Conservation (phyloP, 2,113 vertebrate species). For the Anser cygnoides region DNA sequence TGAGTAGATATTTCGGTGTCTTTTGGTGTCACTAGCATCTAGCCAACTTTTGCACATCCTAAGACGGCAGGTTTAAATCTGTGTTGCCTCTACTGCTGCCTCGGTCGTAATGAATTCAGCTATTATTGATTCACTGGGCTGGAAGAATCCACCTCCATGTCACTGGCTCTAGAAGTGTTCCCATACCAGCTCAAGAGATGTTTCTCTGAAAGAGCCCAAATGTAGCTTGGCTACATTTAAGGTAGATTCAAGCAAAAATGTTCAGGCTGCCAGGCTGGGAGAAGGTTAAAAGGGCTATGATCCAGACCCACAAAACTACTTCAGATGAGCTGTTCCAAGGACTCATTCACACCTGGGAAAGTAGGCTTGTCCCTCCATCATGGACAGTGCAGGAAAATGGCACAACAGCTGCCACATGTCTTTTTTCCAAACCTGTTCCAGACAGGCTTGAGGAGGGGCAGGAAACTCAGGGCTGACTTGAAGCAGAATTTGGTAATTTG, state of each 20-base stretch:
- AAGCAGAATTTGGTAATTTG: slow-evolving; percentile 11
- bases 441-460: background rate
- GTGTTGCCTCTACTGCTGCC: background rate
- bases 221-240: background rate
- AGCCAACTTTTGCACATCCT: too few species aligned
- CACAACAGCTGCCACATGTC: background rate
- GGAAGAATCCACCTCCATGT: background rate
- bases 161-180: background rate
- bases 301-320: background rate
- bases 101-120: background rate
- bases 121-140: background rate
- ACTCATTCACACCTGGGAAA: background rate
- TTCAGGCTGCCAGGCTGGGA: background rate
- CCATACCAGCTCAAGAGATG: background rate
- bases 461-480: background rate
- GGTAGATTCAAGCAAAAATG: background rate
- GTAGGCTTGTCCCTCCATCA: background rate
- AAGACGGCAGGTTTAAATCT: background rate
- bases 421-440: background rate
- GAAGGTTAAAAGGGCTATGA: background rate
- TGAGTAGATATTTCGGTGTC: background rate
- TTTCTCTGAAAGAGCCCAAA: background rate
- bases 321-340: background rate
- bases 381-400: background rate
- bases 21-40: too few species aligned